Base-by-base conservation (phyloP, 2,797 vertebrate species). In the Setipinna tenuifilis region DNA sequence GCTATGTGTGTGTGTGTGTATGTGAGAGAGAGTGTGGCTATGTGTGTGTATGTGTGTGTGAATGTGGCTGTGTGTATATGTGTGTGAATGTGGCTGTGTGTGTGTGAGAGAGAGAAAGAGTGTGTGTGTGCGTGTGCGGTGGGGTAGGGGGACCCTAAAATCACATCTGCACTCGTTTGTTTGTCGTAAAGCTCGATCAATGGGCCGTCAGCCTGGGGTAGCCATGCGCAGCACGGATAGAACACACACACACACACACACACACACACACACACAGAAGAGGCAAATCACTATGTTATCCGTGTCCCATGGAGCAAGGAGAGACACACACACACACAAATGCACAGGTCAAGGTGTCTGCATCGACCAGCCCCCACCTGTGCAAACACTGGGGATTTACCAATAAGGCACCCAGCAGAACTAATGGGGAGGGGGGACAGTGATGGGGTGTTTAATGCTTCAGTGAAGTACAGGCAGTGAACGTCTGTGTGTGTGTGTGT, bases 301-400 rank as follows among this genome's bases (percentile, higher is more conserved):
- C 17, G 10, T 58, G 3, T 58, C 57, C 57, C 57, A 58, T 58
- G 57, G 16, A 58, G 57, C 16, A 16, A 58, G 2, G 11, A 59
- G 11, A 35, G n/a, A 54, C 58, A 41, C 80, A 58, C 61, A 78
- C 61, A 83, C 46, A 11, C 80, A 82, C 23, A 59, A 59, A 50
- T 44, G 28, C 41, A 25, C 28, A 4, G 23, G 62, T 28, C 62
- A 68, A 68, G 62, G 62, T 68, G 62, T 68, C 23, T 28, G 62
- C 9, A 68, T 68, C 23, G 12, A 28, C 23, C 62, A 68, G 62
- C 7, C 9, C 23, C 23, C 23, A 68, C 62, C 62, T 68, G 62
- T 9, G 28, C 25, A 28, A 25, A 59, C 58, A 28, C 62, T 68
- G 62, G 23, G 23, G 62, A 68, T 25, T 65, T 23, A 65, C 61